phyloP scores from a whole-genome alignment of 1,140 invertebrate genomes.

The Laupala kohalensis region DNA sequence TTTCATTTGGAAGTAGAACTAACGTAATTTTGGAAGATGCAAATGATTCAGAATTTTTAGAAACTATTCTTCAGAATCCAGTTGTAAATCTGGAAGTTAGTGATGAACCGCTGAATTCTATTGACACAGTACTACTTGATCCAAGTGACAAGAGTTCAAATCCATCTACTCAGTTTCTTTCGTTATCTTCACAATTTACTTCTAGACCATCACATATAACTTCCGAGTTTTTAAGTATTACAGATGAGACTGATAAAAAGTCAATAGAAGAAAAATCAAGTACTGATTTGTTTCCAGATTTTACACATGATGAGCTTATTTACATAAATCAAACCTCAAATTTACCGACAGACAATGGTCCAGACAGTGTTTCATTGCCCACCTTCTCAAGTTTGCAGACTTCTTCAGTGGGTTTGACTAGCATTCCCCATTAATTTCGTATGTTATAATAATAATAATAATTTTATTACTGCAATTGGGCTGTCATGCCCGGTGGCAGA shows the following conservation, averaged over 20 bases:
- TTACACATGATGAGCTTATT: slow-evolving; percentile 6
- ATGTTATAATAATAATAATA: too few relatives aligned
- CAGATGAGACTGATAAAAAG: not conserved
- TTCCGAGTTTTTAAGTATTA: not conserved
- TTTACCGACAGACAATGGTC: not conserved
- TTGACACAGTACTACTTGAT: slow-evolving; percentile 6
- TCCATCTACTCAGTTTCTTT: not conserved
- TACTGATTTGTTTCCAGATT: slow-evolving; percentile 11
- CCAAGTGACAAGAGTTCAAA: not conserved
- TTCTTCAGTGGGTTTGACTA: not conserved
- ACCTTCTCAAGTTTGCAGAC: slow-evolving; percentile 15
- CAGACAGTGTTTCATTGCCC: slow-evolving; percentile 8
- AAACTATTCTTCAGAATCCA: slow-evolving; percentile 8
- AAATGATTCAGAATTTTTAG: slow-evolving; percentile 7
- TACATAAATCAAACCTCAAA: slow-evolving; percentile 7
- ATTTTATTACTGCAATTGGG: too few relatives aligned
- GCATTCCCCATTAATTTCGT: not conserved
- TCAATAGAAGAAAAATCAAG: not conserved
- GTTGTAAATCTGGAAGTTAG: not conserved
- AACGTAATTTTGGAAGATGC: not conserved
- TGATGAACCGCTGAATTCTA: not conserved
- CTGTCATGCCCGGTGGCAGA: too few relatives aligned
- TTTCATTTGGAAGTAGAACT: not conserved
- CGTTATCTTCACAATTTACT: slow-evolving; percentile 2
- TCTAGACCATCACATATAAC: not conserved